Conservation (phyloP, 1,140 invertebrate species). For the Hyles euphorbiae region DNA sequence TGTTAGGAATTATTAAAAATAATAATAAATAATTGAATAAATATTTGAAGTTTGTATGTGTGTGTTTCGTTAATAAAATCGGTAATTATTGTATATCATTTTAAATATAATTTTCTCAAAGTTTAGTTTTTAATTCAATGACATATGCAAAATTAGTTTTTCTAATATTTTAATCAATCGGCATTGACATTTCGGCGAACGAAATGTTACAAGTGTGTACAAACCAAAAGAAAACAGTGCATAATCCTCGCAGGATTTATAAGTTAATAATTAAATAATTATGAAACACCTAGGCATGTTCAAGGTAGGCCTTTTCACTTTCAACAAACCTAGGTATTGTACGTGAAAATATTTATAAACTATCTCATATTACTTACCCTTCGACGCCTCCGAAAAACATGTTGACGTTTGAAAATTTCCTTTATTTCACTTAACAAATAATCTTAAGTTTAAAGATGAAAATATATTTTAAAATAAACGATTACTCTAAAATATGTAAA, state of each 20-base stretch:
- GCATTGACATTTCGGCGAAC: slow-evolving; percentile 19
- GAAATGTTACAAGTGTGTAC: slow-evolving; percentile 4
- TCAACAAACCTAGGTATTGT: slow-evolving; percentile 28
- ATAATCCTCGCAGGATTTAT: background rate
- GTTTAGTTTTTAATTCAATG: background rate
- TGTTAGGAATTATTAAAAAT: too few species aligned
- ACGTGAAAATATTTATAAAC: slow-evolving; percentile 15
- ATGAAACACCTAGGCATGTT: slow-evolving; percentile 36
- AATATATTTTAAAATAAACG: background rate
- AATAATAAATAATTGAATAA: too few species aligned
- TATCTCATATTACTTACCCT: slow-evolving; percentile 42
- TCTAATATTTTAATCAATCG: slow-evolving; percentile 5
- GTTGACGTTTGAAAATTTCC: slow-evolving; percentile 1
- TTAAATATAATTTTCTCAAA: too few species aligned
- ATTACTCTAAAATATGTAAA: slow-evolving; percentile 9
- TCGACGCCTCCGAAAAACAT: slow-evolving; percentile 64
- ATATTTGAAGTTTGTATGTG: too few species aligned
- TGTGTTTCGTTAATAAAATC: too few species aligned
- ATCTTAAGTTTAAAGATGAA: slow-evolving; percentile 2
- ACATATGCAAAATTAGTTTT: background rate
- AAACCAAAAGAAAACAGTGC: too few species aligned
- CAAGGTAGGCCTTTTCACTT: slow-evolving; percentile 65
- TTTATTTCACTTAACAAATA: slow-evolving; percentile 11
- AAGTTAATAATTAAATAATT: slow-evolving; percentile 19
- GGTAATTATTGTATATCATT: too few species aligned